phyloP scores from a whole-genome alignment of 2,888 invertebrate genomes.

The Ornithoptera alexandrae region DNA sequence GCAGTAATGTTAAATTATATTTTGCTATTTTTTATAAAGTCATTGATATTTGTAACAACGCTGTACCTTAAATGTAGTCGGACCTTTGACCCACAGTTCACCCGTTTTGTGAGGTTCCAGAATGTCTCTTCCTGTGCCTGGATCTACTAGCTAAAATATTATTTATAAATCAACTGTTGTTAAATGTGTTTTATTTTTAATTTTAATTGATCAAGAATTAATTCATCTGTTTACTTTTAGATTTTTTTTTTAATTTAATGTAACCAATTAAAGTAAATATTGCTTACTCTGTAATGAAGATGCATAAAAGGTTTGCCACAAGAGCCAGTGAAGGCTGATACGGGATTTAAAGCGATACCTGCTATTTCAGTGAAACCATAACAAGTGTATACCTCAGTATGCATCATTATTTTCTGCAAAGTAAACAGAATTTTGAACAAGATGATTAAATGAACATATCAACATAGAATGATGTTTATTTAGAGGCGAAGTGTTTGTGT shows the following conservation, averaged over 20 bases:
- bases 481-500: too few species aligned
- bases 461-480: too few species aligned
- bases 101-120: slow-evolving; percentile 58
- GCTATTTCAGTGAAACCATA: slow-evolving; percentile 64
- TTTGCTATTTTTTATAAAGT: neutral
- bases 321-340: slow-evolving; percentile 39
- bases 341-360: slow-evolving; percentile 45
- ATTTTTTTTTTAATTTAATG: neutral
- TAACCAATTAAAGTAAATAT: neutral
- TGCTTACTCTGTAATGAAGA: slow-evolving; percentile 54
- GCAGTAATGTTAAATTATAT: too few species aligned
- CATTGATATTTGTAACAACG: neutral
- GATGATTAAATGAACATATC: too few species aligned
- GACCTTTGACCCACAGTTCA: slow-evolving; percentile 66
- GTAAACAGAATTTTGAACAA: neutral
- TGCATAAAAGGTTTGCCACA: slow-evolving; percentile 53
- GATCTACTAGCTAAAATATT: slow-evolving; percentile 60
- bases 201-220: too few species aligned
- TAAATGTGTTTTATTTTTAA: too few species aligned
- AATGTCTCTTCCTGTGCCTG: slow-evolving; percentile 51
- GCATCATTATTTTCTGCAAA: slow-evolving; percentile 50
- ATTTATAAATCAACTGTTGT: neutral
- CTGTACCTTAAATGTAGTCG: slow-evolving; percentile 49
- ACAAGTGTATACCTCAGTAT: slow-evolving; percentile 46
- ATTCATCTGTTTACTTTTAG: too few species aligned